Evolutionary conservation across 2,888 invertebrate genomes (phyloP), one percentile per base, ranked within the genome.

Genomic region (Pristionchus mayeri): DNA sequence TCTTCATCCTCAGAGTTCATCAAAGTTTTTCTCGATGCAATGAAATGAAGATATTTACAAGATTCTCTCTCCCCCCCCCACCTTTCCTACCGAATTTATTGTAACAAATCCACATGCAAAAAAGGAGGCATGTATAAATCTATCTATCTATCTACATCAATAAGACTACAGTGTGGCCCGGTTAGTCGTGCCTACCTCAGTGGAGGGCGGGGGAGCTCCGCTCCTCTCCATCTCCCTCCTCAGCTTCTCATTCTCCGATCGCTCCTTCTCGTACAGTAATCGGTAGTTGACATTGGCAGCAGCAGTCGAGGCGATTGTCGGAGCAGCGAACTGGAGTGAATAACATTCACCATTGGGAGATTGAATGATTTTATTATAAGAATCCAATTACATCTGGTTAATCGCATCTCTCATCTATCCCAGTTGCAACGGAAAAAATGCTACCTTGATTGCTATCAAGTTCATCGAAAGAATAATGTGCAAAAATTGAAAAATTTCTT

Each of bases 201-300:
- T 63, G n/a, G n/a, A n/a, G 3, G 76, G 40, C 1, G 18, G 50
- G 7, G 48, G 48, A 24, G 30, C 50, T 75, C 67, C 83, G 27
- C 80, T 52, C 75, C 87, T 87, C 21, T 90, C 90, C 79, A 91
- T 44, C 57, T 91, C 90, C 63, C 87, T 87, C 37, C 88, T 82
- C 80, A 92, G 85, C n/a, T 88, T 85, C 11, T 92, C 91, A 78
- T 90, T 90, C 82, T 91, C 90, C 57, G 84, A 60, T 9, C 85
- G 85, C 83, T 91, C 90, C 85, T 90, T 89, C 80, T 92, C 92
- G 85, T 91, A 92, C 27, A 92, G 85, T 6, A 87, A 84, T 84
- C 89, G 90, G 85, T 91, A 91, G 85, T 90, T 90, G 27, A 34
- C 76, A 30, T 40, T 76, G 30, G 84, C 84, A 9, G 84, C 84